Conservation (phyloP, 2,113 vertebrate species). For the Dicentrarchus labrax region DNA sequence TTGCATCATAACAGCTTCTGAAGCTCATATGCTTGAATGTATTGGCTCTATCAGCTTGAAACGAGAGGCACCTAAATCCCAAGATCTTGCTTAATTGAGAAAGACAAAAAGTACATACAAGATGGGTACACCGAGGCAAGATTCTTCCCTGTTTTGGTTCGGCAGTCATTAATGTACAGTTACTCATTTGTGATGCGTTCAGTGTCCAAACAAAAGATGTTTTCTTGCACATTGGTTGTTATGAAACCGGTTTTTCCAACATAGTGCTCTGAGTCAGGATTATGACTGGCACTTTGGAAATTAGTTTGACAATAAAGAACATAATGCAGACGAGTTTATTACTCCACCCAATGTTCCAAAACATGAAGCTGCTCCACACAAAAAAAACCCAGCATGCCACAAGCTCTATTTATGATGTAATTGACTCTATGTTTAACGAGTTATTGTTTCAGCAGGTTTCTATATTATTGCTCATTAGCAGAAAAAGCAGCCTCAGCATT, state of each 20-base stretch:
- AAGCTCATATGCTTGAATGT: conserved; percentile 63
- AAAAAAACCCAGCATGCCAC: conserved; percentile 21
- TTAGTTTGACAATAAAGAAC: neutral
- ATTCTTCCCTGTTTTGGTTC: conserved; percentile 45
- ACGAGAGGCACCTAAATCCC: conserved; percentile 49
- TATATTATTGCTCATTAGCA: conserved; percentile 10
- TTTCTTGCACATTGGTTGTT: conserved; percentile 21
- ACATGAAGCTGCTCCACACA: conserved; percentile 13
- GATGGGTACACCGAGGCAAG: conserved; percentile 25
- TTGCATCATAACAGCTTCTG: conserved; percentile 72
- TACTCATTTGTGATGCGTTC: neutral
- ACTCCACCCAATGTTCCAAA: conserved; percentile 45
- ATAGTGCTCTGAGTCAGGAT: conserved; percentile 30
- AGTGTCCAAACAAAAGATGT: conserved; percentile 11
- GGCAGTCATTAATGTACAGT: neutral
- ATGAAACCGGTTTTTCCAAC: conserved; percentile 43
- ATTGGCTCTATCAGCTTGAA: conserved; percentile 54
- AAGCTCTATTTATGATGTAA: conserved; percentile 37
- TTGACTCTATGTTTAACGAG: conserved; percentile 26
- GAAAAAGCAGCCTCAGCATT: conserved; percentile 56
- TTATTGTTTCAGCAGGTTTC: conserved; percentile 29
- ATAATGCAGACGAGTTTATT: conserved; percentile 3
- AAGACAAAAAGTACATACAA: conserved; percentile 1
- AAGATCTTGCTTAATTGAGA: conserved; percentile 36
- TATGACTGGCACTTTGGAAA: conserved; percentile 55